Conservation (phyloP, 2,797 vertebrate species). For the Pteronotus mesoamericanus region DNA sequence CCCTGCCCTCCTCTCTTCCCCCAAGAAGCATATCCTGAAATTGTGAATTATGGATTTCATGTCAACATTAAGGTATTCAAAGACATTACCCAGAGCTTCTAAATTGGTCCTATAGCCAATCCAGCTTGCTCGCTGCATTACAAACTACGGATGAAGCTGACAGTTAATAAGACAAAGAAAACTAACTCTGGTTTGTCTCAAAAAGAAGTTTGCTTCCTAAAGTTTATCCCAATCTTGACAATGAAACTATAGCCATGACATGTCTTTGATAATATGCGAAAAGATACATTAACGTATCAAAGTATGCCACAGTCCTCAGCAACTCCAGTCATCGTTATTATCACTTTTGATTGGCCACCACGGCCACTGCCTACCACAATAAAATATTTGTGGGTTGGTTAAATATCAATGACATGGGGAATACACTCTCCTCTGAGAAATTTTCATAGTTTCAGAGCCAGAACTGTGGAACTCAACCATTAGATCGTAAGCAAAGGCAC, state of each 20-base stretch:
- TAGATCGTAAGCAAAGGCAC: neutral
- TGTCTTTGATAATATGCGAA: neutral
- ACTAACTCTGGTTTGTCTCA: conserved; percentile 50
- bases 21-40: conserved; percentile 67
- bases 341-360: neutral
- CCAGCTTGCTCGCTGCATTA: conserved; percentile 33
- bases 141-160: neutral
- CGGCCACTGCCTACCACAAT: neutral
- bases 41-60: conserved; percentile 59
- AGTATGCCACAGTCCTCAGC: neutral
- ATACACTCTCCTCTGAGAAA: neutral
- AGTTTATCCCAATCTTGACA: conserved; percentile 21
- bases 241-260: neutral
- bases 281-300: neutral
- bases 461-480: neutral
- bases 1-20: conserved; percentile 30
- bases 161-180: conserved; percentile 34
- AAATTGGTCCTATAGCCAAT: conserved; percentile 38
- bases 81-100: conserved; percentile 62
- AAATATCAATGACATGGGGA: neutral
- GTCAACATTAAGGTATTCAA: conserved; percentile 62
- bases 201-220: conserved; percentile 55
- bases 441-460: conserved; percentile 22
- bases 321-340: neutral
- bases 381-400: neutral